Evolutionary conservation across 2,797 vertebrate genomes (phyloP), one percentile per base, ranked within the genome.

Genomic region (Syndactyla subalaris): DNA sequence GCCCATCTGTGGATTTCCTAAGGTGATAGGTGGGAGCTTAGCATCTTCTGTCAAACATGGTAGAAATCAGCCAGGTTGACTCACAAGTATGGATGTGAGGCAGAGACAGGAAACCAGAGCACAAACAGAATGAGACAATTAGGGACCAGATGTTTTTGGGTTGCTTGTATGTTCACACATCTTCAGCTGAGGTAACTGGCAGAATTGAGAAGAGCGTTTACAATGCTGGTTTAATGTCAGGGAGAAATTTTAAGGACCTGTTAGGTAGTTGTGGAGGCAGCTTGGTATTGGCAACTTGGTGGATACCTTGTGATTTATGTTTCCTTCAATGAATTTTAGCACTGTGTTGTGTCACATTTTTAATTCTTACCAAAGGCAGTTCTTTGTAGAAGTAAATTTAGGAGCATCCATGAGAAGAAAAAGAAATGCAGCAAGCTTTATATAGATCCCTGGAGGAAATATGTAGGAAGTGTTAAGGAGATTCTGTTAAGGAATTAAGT

Each of bases 351-450:
- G 71, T 85, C 78, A 61, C 14, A 19, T 65, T 85, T 88, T 94
- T 68, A 83, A 85, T 92, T 88, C 68, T 89, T 74, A 72, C 68
- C n/a, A 26, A 91, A 85, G 75, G 45, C 54, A 61, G 54, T 32
- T 85, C 54, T 89, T 88, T 61, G 41, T 92, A 72, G 32, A 85
- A 88, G 30, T 89, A 88, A 85, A 93, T 94, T 92, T 85, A 72
- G 93, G 32, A 74, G 43, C 65, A 75, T 85, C 65, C 79, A 68
- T 91, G 65, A 74, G 65, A 88, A 76, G 55, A 88, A 85, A 51
- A 51, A 91, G 87, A 89, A 91, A 77, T 83, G 82, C 41, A 88
- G 65, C 24, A 75, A 67, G 41, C 85, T 91, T 88, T 74, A 57
- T 89, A 74, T 39, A 92, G 65, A 88, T 89, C 57, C 20, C 65